Conservation (phyloP, 1,140 invertebrate species). For the Spodoptera frugiperda region DNA sequence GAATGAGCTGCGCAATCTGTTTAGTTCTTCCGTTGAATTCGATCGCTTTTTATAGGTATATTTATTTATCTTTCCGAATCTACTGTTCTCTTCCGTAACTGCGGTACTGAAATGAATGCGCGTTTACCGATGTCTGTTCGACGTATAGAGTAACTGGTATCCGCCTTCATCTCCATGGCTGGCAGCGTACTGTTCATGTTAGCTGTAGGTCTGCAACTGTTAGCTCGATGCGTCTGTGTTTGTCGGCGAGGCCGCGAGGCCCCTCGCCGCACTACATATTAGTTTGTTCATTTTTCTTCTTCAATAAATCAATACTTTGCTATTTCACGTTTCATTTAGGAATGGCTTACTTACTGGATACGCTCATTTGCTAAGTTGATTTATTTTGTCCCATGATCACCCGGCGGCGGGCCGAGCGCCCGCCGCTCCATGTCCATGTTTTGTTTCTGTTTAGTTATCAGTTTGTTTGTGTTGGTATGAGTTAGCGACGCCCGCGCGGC, state of each 20-base stretch:
- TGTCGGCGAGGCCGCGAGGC: constrained; percentile 69
- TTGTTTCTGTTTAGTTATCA: constrained; percentile 81
- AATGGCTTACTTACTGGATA: constrained; percentile 80
- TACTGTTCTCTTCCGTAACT: constrained; percentile 82
- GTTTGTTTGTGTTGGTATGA: constrained; percentile 79
- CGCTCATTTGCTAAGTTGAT: constrained; percentile 78
- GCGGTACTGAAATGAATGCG: constrained; percentile 84
- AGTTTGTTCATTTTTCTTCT: constrained; percentile 77
- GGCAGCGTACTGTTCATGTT: constrained; percentile 83
- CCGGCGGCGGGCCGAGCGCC: constrained; percentile 58
- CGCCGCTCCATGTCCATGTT: constrained; percentile 72
- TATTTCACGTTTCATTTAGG: constrained; percentile 81
- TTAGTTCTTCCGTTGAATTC: constrained; percentile 85
- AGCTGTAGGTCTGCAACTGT: constrained; percentile 82
- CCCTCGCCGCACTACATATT: constrained; percentile 75
- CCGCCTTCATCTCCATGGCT: constrained; percentile 84
- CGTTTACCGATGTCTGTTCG: constrained; percentile 81
- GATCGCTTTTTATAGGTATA: constrained; percentile 86
- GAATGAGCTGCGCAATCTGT: constrained; percentile 86
- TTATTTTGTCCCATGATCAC: constrained; percentile 65
- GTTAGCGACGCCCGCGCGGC: constrained; percentile 66
- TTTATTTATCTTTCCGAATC: constrained; percentile 85
- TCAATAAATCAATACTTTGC: constrained; percentile 75
- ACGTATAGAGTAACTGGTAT: constrained; percentile 83
- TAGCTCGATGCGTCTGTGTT: constrained; percentile 81